Conservation (phyloP, 1,140 invertebrate genomes). For the Drosophila triauraria region DNA sequence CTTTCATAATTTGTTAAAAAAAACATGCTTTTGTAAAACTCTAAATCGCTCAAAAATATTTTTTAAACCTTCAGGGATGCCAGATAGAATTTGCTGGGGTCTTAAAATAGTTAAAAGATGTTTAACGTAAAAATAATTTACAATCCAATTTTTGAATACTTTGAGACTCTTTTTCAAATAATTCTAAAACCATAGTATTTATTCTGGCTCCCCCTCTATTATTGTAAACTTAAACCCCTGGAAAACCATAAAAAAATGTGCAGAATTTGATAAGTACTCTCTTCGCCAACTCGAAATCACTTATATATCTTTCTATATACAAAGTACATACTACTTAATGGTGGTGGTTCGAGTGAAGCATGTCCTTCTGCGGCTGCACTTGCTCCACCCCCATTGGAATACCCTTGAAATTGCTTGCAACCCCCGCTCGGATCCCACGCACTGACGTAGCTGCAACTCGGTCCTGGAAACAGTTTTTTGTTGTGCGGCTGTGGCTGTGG, state of each 20-base stretch:
- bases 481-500: conserved; percentile 14
- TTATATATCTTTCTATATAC: not conserved
- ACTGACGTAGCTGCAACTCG: conserved; percentile 60
- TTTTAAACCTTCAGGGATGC: not conserved
- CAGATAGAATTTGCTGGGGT: not conserved
- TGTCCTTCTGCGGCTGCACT: conserved; percentile 8
- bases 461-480: conserved; percentile 35
- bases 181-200: not conserved
- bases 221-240: not conserved
- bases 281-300: not conserved
- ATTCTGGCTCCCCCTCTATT: too few species aligned
- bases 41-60: not conserved
- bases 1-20: too few species aligned
- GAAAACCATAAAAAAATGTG: not conserved
- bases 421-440: conserved; percentile 35
- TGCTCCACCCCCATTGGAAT: not conserved
- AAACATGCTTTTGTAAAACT: too few species aligned
- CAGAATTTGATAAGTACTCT: not conserved
- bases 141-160: too few species aligned
- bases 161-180: not conserved
- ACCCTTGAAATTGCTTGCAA: conserved; percentile 29
- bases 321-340: not conserved
- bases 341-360: conserved; percentile 8
- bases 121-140: not conserved
- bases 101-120: too few species aligned